These are phyloP conservation scores for Sogatella furcifera DNA, from an alignment of 1,140 invertebrate genomes.

Conservation along the genomic window DNA sequence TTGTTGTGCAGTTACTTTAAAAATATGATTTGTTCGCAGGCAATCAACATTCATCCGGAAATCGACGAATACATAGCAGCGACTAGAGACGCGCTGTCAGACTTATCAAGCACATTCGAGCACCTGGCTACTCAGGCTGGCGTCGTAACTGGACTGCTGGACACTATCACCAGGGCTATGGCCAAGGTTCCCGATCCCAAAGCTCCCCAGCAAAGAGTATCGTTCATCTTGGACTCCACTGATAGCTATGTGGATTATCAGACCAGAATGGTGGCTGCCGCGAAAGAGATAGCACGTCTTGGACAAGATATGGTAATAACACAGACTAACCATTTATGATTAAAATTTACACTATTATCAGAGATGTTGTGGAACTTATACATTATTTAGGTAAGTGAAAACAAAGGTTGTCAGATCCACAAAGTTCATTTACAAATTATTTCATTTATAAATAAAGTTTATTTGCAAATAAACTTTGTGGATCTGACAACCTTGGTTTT, in stretches of 20 bases:
- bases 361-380: too few species aligned
- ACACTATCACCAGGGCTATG: slow-evolving; percentile 80
- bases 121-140: slow-evolving; percentile 78
- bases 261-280: slow-evolving; percentile 86
- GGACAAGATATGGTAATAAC: slow-evolving; percentile 75
- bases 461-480: too few species aligned
- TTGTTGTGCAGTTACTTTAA: not conserved
- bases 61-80: slow-evolving; percentile 73
- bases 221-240: slow-evolving; percentile 15
- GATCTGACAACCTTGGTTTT: too few species aligned
- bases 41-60: slow-evolving; percentile 62
- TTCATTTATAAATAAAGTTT: too few species aligned
- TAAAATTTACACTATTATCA: too few species aligned
- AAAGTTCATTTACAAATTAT: too few species aligned
- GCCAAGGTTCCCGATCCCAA: slow-evolving; percentile 57
- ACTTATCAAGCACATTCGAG: slow-evolving; percentile 71
- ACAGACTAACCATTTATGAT: too few species aligned
- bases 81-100: slow-evolving; percentile 68
- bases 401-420: too few species aligned
- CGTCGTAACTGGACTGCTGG: slow-evolving; percentile 74
- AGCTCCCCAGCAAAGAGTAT: slow-evolving; percentile 26
- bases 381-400: too few species aligned
- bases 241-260: slow-evolving; percentile 92
- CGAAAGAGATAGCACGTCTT: slow-evolving; percentile 87
- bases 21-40: slow-evolving; percentile 36